phyloP scores from a whole-genome alignment of 2,888 invertebrate genomes.

The Pasiphila rectangulata region DNA sequence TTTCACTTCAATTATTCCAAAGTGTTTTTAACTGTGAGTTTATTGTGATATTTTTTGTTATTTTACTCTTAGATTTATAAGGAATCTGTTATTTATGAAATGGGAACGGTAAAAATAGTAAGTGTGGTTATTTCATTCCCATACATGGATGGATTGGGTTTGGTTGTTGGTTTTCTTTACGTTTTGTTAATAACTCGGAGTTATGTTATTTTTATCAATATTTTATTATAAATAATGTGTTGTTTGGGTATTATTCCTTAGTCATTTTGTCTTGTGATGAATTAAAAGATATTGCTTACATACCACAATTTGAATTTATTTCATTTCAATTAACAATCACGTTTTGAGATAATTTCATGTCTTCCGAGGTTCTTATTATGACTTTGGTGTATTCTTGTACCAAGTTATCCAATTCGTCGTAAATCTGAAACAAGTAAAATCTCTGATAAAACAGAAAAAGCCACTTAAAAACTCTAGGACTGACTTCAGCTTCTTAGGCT shows the following conservation, averaged over 20 bases:
- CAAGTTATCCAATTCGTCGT: slow-evolving; percentile 80
- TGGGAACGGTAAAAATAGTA: slow-evolving; percentile 5
- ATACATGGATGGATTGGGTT: too few species aligned
- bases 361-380: slow-evolving; percentile 84
- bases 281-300: slow-evolving; percentile 26
- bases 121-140: too few species aligned
- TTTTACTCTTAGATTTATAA: background rate
- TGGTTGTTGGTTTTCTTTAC: too few species aligned
- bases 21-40: slow-evolving; percentile 10
- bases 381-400: slow-evolving; percentile 84
- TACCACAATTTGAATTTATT: slow-evolving; percentile 30
- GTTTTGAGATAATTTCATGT: slow-evolving; percentile 72
- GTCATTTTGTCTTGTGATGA: background rate
- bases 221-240: too few species aligned
- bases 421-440: slow-evolving; percentile 77
- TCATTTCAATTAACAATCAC: slow-evolving; percentile 29
- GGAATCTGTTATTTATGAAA: background rate
- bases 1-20: too few species aligned
- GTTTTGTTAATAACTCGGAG: too few species aligned
- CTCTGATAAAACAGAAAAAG: background rate
- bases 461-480: too few species aligned
- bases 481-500: too few species aligned
- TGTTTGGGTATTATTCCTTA: slow-evolving; percentile 2
- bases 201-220: too few species aligned
- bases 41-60: slow-evolving; percentile 13